Base-by-base conservation (phyloP, 2,888 invertebrate species). In the Arrhopalites spinosus region DNA sequence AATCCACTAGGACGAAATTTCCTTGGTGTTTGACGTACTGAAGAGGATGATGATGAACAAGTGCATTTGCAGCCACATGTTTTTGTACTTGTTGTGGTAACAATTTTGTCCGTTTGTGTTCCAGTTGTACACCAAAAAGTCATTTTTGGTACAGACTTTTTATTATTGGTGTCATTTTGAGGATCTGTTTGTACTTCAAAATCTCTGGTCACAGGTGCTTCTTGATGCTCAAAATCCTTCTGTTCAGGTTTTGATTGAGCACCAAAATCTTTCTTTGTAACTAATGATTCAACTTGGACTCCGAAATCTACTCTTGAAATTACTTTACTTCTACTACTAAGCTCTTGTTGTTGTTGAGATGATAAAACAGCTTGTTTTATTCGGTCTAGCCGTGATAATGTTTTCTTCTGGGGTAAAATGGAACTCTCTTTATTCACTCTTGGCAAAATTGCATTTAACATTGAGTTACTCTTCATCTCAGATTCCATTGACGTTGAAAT, bases 11-110 rank as follows among this genome's bases (percentile, higher is more conserved):
- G 53, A 53, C 20, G 53, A 20, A 20, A 23, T 53, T n/a, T n/a
- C 5, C 53, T n/a, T 53, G 53, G 53, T 11, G 53, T 20, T 20
- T n/a, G 23, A n/a, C n/a, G n/a, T 23, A 20, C 8, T 53, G n/a
- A 17, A 5, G 53, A n/a, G n/a, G n/a, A 5, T 20, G 50, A 25
- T 25, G 59, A 1, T 25, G 59, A 59, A 59, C 74, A 74, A 27
- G 20, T 61, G 20, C 74, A 74, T 15, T 68, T 68, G 17, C 74
- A 74, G 11, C 61, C 67, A 61, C 74, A 74, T 8, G 74, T 61
- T 27, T 59, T 59, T 27, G 23, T 59, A 11, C 13, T 23, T 23
- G 59, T 59, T 13, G 25, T 15, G 13, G 8, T 59, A 27, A 1
- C 25, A 5, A 7, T 27, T 25, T 23, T 59, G 11, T 59, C 59